Conservation (phyloP, 2,888 invertebrate species). For the Palloptera scutellata region DNA sequence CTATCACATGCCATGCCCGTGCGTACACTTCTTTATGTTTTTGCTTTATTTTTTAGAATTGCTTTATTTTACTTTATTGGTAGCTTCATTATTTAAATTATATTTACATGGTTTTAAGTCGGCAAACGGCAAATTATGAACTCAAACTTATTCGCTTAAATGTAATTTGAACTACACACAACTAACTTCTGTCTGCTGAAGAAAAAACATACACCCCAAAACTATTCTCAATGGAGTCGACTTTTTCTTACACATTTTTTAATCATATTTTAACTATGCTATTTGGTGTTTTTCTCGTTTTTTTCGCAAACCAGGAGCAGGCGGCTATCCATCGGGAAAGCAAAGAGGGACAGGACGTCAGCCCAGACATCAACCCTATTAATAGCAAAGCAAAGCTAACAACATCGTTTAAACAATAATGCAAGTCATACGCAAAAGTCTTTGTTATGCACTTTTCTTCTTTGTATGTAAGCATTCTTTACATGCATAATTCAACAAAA, state of each 20-base stretch:
- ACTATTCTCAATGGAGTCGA: background rate
- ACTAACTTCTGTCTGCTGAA: no score
- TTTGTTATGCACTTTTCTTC: no score
- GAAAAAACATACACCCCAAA: no score
- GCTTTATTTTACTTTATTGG: no score
- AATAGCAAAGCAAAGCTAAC: slow-evolving; percentile 49
- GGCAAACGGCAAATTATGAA: no score
- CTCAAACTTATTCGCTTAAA: slow-evolving; percentile 36
- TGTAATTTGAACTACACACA: slow-evolving; percentile 8
- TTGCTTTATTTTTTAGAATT: no score
- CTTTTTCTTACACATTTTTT: slow-evolving; percentile 4
- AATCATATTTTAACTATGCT: slow-evolving; percentile 10
- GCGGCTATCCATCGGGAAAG: slow-evolving; percentile 80
- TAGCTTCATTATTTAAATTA: no score
- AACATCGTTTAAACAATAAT: no score
- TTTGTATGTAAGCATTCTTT: background rate
- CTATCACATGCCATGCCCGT: no score
- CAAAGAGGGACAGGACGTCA: slow-evolving; percentile 83
- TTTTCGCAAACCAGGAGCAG: slow-evolving; percentile 44
- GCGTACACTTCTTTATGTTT: no score
- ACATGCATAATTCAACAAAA: slow-evolving; percentile 3
- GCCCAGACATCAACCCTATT: slow-evolving; percentile 90
- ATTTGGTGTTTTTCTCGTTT: slow-evolving; percentile 24
- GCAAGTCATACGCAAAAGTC: no score
- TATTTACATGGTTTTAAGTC: no score